These are phyloP conservation scores for Conus ventricosus DNA, from an alignment of 1,140 invertebrate species.

Conservation along the genomic window DNA sequence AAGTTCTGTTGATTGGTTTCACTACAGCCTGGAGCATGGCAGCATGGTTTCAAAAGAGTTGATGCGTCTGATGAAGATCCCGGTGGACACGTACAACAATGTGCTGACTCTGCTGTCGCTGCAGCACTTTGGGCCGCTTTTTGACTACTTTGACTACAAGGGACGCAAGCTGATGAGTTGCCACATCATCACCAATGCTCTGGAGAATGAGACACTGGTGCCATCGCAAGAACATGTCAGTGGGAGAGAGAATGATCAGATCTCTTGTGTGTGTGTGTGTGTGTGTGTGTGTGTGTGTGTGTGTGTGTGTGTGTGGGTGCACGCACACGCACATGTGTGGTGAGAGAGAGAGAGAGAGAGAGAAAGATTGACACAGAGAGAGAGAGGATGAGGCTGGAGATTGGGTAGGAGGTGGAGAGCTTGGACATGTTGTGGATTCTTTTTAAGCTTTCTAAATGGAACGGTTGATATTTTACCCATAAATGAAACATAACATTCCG, in stretches of 20 bases:
- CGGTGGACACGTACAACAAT: slow-evolving; percentile 95
- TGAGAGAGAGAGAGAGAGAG: no score
- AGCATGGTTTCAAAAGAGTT: slow-evolving; percentile 93
- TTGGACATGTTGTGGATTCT: no score
- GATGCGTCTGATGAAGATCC: slow-evolving; percentile 93
- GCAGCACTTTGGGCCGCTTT: slow-evolving; percentile 88
- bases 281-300: no score
- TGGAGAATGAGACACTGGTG: slow-evolving; percentile 92
- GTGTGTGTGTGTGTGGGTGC: background rate
- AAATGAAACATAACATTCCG: no score
- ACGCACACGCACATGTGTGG: no score
- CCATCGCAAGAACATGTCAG: slow-evolving; percentile 87
- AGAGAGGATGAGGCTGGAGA: no score
- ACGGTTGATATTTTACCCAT: no score
- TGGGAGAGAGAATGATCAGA: background rate
- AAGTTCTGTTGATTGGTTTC: background rate
- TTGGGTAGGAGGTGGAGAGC: no score
- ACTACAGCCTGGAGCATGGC: slow-evolving; percentile 83
- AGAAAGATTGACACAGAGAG: no score
- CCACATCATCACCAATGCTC: slow-evolving; percentile 90
- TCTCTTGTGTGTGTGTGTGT: background rate
- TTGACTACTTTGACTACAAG: slow-evolving; percentile 92
- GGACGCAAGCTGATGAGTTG: slow-evolving; percentile 91
- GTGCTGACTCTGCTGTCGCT: slow-evolving; percentile 86
- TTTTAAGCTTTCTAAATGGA: no score